phyloP scores from a whole-genome alignment of 2,797 vertebrate genomes.

The Somateria mollissima region DNA sequence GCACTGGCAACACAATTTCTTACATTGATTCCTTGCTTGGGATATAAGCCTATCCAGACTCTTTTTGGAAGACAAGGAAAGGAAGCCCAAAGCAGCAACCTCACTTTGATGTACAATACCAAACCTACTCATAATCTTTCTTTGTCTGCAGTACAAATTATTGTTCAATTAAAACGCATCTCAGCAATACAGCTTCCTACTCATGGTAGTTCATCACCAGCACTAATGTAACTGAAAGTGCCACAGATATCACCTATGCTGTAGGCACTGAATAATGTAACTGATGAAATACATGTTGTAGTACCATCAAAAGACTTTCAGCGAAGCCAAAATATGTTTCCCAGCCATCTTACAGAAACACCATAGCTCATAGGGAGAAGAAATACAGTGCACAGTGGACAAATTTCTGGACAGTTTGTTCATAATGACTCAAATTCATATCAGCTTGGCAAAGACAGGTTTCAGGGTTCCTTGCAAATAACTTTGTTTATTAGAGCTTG shows the following conservation, averaged over 20 bases:
- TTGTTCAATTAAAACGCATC: not conserved
- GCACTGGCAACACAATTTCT: not conserved
- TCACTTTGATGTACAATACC: fast-evolving
- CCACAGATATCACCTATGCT: not conserved
- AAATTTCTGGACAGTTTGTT: not conserved
- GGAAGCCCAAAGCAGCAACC: not conserved
- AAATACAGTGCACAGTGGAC: not conserved
- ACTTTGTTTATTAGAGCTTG: not conserved
- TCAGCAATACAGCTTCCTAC: not conserved
- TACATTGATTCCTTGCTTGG: not conserved
- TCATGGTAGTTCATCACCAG: not conserved
- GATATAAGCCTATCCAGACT: not conserved
- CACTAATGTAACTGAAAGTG: not conserved
- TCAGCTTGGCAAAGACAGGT: not conserved
- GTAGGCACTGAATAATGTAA: not conserved
- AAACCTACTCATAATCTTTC: not conserved
- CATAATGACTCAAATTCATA: fast-evolving
- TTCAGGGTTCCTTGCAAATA: not conserved
- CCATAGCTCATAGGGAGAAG: not conserved
- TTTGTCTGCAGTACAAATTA: not conserved
- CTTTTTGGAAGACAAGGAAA: not conserved
- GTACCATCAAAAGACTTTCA: not conserved
- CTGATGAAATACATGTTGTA: not conserved
- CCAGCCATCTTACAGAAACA: not conserved
- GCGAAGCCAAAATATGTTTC: not conserved